A percentile compares a stretch with the other conserved stretches of the same genome.
Evolutionary conservation across 2,113 vertebrate species (phyloP).

Genomic region (Petroica traversi): DNA sequence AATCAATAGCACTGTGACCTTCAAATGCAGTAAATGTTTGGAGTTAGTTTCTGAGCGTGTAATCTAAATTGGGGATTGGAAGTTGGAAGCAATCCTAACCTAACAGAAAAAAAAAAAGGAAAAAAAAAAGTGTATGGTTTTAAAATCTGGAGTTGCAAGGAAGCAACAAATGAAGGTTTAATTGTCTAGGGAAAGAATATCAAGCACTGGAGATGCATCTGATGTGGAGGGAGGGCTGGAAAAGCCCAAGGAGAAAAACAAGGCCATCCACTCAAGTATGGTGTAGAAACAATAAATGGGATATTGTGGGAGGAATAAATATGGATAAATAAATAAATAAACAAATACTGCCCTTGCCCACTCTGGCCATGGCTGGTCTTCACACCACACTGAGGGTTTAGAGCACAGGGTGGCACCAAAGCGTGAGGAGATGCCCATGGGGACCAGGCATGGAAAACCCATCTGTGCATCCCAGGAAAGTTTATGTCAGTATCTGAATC

Average conservation of each 20-base stretch:
- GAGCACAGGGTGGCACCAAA: background rate
- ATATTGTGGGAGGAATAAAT: background rate
- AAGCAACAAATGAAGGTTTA: constrained; percentile 76
- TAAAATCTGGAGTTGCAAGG: constrained; percentile 72
- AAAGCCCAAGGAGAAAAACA: background rate
- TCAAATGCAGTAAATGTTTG: constrained; percentile 83
- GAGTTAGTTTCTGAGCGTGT: constrained; percentile 79
- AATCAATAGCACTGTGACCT: constrained; percentile 84
- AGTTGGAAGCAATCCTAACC: constrained; percentile 78
- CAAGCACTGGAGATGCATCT: constrained; percentile 25
- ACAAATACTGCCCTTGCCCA: background rate
- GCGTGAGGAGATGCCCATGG: background rate
- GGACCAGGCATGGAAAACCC: background rate
- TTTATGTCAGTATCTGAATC: background rate
- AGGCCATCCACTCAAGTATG: background rate
- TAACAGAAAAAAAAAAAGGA: constrained; percentile 65
- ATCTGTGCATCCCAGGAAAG: background rate
- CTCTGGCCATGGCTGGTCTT: background rate
- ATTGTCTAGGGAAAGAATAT: constrained; percentile 54
- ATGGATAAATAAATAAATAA: background rate
- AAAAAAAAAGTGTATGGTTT: constrained; percentile 66
- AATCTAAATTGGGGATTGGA: constrained; percentile 82
- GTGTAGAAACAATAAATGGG: background rate
- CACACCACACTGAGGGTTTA: background rate
- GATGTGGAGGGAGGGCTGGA: constrained; percentile 15